Evolutionary conservation across 2,888 invertebrate species (phyloP), one percentile per base, ranked within the genome.

Genomic region (Malacosoma neustria): DNA sequence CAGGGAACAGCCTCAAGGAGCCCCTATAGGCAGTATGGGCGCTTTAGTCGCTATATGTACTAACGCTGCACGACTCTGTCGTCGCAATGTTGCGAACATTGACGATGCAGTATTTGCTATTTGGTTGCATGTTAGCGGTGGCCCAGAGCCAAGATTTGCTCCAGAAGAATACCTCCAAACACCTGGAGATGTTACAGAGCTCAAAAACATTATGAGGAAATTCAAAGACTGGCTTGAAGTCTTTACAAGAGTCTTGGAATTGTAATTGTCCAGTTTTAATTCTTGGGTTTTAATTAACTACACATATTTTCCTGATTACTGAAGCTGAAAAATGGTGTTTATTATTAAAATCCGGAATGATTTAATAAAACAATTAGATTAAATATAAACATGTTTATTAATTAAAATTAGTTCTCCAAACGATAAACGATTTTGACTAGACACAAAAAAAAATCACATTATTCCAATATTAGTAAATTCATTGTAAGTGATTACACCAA

Each of bases 41-140:
- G 62, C 75, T 6, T 51, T 85, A 13, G 62, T 76, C 5, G 54
- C 68, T 2, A 51, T 57, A 7, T 74, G 76, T 37, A 33, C 71
- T 7, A 77, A 68, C 6, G 72, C 75, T 22, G 84, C 85, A 3
- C 65, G 73, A 35, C 53, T 85, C 1, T 82, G 85, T 44, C 70
- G 75, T 4, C 59, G 84, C 12, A 44, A 48, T 5, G 39, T 63
- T 1, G 64, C 81, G 2, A 70, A 61, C 37, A 48, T 65, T 14
- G 70, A 80, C 38, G 85, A 85, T 42, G 85, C 80, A 9, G 59
- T 80, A 6, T 67, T 85, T 34, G 77, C 84, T 9, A 74, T 84
- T 39, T 85, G 85, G 85, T 54, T 85, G 15, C 82, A 85, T 42
- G 67, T 71, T 1, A 67, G 73, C 32, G 77, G 81, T 1, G 60